Evolutionary conservation across 2,888 invertebrate genomes (phyloP).

Genomic region (Lithophane leautieri): DNA sequence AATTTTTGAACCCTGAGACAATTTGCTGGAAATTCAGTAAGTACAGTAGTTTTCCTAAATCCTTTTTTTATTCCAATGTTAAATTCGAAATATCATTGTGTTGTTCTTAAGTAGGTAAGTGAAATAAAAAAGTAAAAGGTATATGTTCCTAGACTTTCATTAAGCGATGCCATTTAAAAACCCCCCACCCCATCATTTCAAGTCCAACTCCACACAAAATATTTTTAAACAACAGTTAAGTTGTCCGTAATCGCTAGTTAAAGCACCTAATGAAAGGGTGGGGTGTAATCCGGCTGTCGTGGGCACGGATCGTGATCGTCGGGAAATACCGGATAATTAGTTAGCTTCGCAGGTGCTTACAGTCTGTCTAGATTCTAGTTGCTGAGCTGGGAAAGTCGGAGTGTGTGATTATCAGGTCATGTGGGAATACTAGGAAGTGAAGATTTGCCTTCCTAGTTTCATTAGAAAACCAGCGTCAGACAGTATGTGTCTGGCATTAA

Average conservation of each 20-base stretch:
- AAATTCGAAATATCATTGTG: no score
- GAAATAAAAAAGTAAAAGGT: no score
- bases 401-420: slow-evolving; percentile 54
- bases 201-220: slow-evolving; percentile 32
- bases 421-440: slow-evolving; percentile 33
- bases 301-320: slow-evolving; percentile 62
- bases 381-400: slow-evolving; percentile 42
- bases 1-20: background rate
- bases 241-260: slow-evolving; percentile 61
- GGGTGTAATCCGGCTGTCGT: slow-evolving; percentile 60
- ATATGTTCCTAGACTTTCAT: background rate
- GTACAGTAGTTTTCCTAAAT: background rate
- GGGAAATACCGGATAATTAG: slow-evolving; percentile 62
- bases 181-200: background rate
- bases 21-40: background rate
- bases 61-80: background rate
- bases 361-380: slow-evolving; percentile 37
- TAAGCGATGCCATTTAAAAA: slow-evolving; percentile 15
- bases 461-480: no score
- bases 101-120: no score
- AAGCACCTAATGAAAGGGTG: slow-evolving; percentile 59
- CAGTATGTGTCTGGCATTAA: no score
- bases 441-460: background rate
- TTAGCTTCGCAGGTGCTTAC: slow-evolving; percentile 53
- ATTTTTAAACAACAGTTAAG: slow-evolving; percentile 53